These are phyloP conservation scores for Rattus rattus DNA, from an alignment of 2,113 vertebrate genomes.

Conservation along the genomic window DNA sequence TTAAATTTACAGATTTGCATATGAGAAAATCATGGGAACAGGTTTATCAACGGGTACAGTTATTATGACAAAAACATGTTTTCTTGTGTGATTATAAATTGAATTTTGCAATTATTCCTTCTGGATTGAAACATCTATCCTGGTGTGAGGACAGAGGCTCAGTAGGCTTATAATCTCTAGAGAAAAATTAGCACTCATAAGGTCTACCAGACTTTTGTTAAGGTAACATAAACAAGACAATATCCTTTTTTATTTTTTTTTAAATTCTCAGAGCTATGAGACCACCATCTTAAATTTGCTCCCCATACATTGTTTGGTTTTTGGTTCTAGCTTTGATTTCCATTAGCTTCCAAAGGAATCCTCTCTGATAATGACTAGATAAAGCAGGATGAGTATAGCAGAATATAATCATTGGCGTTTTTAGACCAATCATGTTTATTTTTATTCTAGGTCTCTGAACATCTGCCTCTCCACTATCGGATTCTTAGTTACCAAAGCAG, in stretches of 20 bases:
- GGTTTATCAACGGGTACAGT: neutral
- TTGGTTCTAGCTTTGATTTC: too few relatives aligned
- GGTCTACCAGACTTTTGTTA: neutral
- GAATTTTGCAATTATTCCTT: neutral
- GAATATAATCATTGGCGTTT: too few relatives aligned
- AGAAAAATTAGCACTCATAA: neutral
- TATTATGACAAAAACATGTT: neutral
- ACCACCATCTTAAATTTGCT: too few relatives aligned
- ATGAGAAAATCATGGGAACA: neutral
- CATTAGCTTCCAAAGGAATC: too few relatives aligned
- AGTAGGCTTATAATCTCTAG: neutral
- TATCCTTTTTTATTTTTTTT: neutral
- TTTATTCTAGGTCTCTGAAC: too few relatives aligned
- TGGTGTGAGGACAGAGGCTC: neutral
- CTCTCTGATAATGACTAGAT: neutral
- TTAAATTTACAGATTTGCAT: slow-evolving; percentile 8
- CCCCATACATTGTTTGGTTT: too few relatives aligned
- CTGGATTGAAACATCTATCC: neutral
- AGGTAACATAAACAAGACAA: neutral
- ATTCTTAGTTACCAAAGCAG: too few relatives aligned
- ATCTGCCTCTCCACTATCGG: too few relatives aligned
- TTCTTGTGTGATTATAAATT: neutral
- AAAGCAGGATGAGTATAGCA: too few relatives aligned
- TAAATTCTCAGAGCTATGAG: too few relatives aligned
- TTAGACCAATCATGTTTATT: too few relatives aligned